Base-by-base conservation (phyloP, 2,113 vertebrate genomes). In the Chauna torquata region DNA sequence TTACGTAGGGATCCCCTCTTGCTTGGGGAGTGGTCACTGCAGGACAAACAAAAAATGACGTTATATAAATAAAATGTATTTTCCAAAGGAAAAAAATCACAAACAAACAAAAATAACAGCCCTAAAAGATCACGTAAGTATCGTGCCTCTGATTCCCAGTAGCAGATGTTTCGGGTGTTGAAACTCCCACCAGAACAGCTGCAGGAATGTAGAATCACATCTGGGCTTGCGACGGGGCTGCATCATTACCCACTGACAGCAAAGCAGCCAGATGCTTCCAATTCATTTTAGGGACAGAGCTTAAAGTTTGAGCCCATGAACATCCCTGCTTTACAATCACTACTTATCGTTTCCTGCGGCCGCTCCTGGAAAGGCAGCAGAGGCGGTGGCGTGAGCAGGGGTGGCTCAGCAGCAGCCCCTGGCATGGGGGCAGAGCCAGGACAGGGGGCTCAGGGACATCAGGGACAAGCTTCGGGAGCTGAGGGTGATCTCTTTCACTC, bases 171-270 rank as follows among this genome's bases (percentile, higher is more conserved):
- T 96, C 0, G 98, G 97, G 98, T 96, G 97, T 98, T 98, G 96
- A 86, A 98, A 98, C 86, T 98, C 98, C 98, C 98, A 98, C 81
- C 96, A 98, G 98, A 98, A 98, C 98, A 98, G 98, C 98, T 98
- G 98, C 97, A 97, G 97, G 97, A 98, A 97, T 98, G 98, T 98
- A 98, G 98, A 97, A 97, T 98, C 98, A 98, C 98, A 98, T 98
- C 98, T 98, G 98, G 98, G 97, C 58, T 97, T 97, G 97, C 57
- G 97, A 98, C 14, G 55, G 25, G 96, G 95, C 97, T 94, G 98
- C 98, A 97, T 98, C 97, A 97, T 98, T 98, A 98, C 98, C 97
- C 97, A 98, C 95, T 18, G 34, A 97, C 97, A 98, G 98, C 97
- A 96, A 97, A 97, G 90, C 94, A 98, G 96, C 98, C 98, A 98